Conservation (phyloP, 2,113 vertebrate genomes). For the Muscicapa adusta region DNA sequence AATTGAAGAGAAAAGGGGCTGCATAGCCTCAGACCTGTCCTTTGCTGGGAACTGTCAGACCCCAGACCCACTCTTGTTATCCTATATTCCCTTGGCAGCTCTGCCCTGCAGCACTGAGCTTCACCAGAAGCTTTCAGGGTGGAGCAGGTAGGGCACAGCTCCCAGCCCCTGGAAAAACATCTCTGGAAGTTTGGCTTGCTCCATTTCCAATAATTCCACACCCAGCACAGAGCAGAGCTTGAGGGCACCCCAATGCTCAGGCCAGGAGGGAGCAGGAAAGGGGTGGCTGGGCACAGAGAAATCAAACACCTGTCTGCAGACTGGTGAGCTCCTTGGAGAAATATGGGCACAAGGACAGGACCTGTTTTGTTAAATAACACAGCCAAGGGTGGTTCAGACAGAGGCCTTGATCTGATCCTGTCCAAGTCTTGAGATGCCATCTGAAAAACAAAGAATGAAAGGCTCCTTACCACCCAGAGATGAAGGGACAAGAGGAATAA, state of each 20-base stretch:
- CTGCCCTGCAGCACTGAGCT: rapidly evolving
- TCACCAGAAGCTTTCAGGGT: neutral
- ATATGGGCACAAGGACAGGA: neutral
- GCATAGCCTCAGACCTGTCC: neutral
- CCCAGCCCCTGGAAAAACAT: constrained; percentile 36
- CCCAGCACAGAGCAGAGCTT: neutral
- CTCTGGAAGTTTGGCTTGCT: neutral
- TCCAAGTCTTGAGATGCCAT: neutral
- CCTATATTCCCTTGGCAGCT: neutral
- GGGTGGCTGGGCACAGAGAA: neutral
- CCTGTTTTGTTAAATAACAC: neutral
- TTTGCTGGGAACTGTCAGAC: neutral
- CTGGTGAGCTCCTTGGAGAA: neutral
- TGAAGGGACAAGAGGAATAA: neutral
- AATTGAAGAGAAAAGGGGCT: neutral
- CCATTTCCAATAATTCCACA: neutral
- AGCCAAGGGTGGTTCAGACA: neutral
- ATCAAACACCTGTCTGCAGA: neutral
- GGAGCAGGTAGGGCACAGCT: constrained; percentile 8
- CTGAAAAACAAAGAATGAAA: neutral
- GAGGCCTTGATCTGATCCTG: neutral
- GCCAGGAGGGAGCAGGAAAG: neutral
- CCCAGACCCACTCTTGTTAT: rapidly evolving
- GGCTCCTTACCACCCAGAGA: neutral
- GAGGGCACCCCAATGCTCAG: neutral